These are phyloP conservation scores for Drosophila baimaii DNA, from an alignment of 1,140 invertebrate genomes.

Conservation along the genomic window DNA sequence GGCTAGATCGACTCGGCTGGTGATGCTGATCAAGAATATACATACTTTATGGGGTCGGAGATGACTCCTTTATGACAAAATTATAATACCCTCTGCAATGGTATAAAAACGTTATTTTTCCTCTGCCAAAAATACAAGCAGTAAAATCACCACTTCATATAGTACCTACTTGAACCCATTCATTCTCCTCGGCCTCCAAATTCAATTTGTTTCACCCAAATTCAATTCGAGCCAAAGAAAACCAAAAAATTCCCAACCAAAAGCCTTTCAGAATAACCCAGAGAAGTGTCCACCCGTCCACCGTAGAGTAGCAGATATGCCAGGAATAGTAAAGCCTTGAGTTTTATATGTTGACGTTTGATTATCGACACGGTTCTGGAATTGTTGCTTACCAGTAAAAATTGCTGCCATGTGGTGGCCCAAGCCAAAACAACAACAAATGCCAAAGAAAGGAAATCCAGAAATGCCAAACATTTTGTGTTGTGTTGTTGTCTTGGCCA, in stretches of 20 bases:
- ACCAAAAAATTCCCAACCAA: slow-evolving; percentile 38
- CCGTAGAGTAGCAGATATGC: slow-evolving; percentile 36
- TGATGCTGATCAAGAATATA: no score
- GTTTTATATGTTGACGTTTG: slow-evolving; percentile 80
- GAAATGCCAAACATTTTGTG: slow-evolving; percentile 80
- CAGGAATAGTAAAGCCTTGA: slow-evolving; percentile 66
- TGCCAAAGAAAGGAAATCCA: slow-evolving; percentile 58
- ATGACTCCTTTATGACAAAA: no score
- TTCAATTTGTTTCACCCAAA: slow-evolving; percentile 41
- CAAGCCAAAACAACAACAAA: slow-evolving; percentile 48
- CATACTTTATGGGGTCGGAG: no score
- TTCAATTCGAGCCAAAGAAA: slow-evolving; percentile 41
- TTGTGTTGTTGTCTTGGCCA: slow-evolving; percentile 40
- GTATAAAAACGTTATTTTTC: not conserved
- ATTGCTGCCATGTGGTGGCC: slow-evolving; percentile 62
- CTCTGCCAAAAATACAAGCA: not conserved
- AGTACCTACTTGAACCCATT: slow-evolving; percentile 38
- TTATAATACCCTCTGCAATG: no score
- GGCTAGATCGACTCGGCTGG: no score
- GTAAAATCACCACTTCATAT: slow-evolving; percentile 37
- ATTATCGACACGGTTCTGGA: slow-evolving; percentile 71
- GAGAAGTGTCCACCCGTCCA: slow-evolving; percentile 39
- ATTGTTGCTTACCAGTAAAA: slow-evolving; percentile 49
- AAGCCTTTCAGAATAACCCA: slow-evolving; percentile 20
- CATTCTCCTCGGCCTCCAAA: slow-evolving; percentile 35